phyloP scores from a whole-genome alignment of 2,888 invertebrate species.

The Drosophila yooni region DNA sequence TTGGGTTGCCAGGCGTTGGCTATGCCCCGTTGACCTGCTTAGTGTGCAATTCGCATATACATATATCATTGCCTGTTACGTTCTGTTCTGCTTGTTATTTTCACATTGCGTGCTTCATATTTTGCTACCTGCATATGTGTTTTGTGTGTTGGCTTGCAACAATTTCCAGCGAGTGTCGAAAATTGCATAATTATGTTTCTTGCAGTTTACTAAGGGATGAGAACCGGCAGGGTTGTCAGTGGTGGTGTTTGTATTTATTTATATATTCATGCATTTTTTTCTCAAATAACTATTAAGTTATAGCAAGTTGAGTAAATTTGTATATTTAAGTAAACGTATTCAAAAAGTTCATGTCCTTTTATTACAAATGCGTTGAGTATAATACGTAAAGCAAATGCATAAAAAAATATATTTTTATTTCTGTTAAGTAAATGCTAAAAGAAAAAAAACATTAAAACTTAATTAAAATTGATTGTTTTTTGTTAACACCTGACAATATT shows the following conservation, averaged over 20 bases:
- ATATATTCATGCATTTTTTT: not conserved
- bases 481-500: not conserved
- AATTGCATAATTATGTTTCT: constrained; percentile 74
- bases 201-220: constrained; percentile 43
- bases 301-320: not conserved
- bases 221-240: constrained; percentile 37
- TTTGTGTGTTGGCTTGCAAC: constrained; percentile 51
- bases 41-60: constrained; percentile 50
- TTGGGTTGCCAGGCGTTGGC: constrained; percentile 40
- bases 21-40: constrained; percentile 68
- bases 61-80: constrained; percentile 60
- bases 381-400: not conserved
- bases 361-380: not conserved
- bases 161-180: constrained; percentile 63
- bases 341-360: not conserved
- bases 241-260: not conserved
- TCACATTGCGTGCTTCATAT: constrained; percentile 69
- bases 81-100: constrained; percentile 54
- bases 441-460: not conserved
- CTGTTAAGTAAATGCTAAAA: not conserved
- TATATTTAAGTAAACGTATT: not conserved
- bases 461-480: not conserved
- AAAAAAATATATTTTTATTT: not conserved
- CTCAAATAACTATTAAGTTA: not conserved
- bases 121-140: constrained; percentile 67